These are phyloP conservation scores for Drosophila subsilvestris DNA, from an alignment of 2,888 invertebrate species.

Conservation along the genomic window DNA sequence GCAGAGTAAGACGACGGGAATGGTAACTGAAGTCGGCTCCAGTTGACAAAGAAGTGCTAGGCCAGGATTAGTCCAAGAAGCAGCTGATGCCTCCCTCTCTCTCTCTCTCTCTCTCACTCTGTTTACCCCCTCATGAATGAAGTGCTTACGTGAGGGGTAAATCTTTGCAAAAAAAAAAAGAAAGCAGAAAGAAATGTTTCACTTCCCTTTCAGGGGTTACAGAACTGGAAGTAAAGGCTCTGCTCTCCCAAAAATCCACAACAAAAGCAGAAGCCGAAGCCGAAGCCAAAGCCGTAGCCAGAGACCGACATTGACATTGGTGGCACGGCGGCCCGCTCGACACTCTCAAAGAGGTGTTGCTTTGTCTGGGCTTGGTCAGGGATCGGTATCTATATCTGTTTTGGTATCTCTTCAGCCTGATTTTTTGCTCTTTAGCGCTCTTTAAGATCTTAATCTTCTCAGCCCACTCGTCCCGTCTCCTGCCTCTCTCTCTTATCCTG, in stretches of 20 bases:
- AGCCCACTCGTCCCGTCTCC: conserved; percentile 43
- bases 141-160: conserved; percentile 38
- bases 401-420: conserved; percentile 32
- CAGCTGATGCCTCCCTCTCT: conserved; percentile 42
- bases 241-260: conserved; percentile 33
- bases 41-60: conserved; percentile 64
- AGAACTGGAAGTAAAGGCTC: conserved; percentile 11
- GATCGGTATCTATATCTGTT: conserved; percentile 53
- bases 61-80: conserved; percentile 65
- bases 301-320: conserved; percentile 29
- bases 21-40: conserved; percentile 57
- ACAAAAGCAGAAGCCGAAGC: conserved; percentile 27
- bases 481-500: conserved; percentile 33
- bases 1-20: conserved; percentile 8
- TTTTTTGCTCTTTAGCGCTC: conserved; percentile 72
- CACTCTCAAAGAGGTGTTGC: conserved; percentile 74
- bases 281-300: conserved; percentile 13
- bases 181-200: conserved; percentile 32
- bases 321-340: conserved; percentile 49
- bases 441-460: conserved; percentile 75
- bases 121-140: conserved; percentile 50
- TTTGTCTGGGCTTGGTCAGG: conserved; percentile 51
- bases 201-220: conserved; percentile 3
- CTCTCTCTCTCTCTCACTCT: not conserved
- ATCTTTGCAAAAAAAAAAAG: conserved; percentile 39